Base-by-base conservation (phyloP, 2,797 vertebrate genomes). In the Epinephelus coioides region DNA sequence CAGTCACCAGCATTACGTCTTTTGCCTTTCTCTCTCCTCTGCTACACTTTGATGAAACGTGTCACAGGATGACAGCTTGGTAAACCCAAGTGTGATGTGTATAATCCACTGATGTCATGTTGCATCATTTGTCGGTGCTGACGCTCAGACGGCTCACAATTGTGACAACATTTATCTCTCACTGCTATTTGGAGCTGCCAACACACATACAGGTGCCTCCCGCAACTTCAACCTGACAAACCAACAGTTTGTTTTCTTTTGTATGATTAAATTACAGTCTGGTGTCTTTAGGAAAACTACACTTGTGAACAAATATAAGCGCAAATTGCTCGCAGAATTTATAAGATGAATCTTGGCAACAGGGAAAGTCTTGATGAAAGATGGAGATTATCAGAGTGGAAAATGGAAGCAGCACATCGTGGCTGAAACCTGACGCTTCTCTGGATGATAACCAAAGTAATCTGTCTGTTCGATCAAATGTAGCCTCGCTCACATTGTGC, bases 401-500 rank as follows among this genome's bases (percentile, higher is more conserved):
- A 88, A 88, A 90, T 88, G 53, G 69, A 75, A 79, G 79, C 68
- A 74, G 73, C 70, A 47, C 43, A 73, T 60, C 19, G 43, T 62
- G 64, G 60, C 79, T 79, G 60, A 86, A 78, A 84, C 63, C 59
- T 73, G 72, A 85, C 14, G 17, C 68, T 73, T 77, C 72, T 68
- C 69, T 75, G 77, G 78, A 84, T 75, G 77, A 73, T 86, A 86
- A 81, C 72, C 73, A 86, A 85, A 86, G 74, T 82, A 81, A 89
- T 90, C 68, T 87, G 65, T 62, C 23, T 75, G 83, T 75, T 89
- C 76, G 87, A 79, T 89, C 79, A 78, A 80, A 81, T 57, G 73
- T 21, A 62, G 54, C 34, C n/a, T 27, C 53, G 72, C 70, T 54
- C 71, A 67, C 79, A 70, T 50, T 80, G 67, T 49, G n/a, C 54